Evolutionary conservation across 53 echinoderm and acorn worm species (phyloP).

Genomic region (Henricia sp.): DNA sequence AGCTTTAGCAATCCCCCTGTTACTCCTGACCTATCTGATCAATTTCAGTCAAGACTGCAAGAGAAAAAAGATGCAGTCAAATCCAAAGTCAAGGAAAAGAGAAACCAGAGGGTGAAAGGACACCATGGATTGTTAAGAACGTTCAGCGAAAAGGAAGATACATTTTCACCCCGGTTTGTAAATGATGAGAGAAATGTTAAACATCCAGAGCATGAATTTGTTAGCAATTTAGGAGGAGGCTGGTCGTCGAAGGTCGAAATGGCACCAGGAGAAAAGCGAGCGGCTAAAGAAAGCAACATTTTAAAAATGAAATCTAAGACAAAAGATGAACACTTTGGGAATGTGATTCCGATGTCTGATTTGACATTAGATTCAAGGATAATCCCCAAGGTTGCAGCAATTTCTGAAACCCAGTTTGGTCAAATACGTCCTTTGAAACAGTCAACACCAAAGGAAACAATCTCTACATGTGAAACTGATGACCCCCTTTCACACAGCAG

Average conservation of each 20-base stretch:
- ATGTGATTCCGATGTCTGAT: constrained; percentile 30
- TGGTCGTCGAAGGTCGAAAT: constrained; percentile 1
- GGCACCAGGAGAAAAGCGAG: constrained; percentile 9
- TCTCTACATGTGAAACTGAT: background rate
- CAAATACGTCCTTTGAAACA: background rate
- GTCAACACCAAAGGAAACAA: constrained; percentile 28
- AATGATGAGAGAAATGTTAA: constrained; percentile 8
- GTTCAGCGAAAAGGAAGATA: constrained; percentile 48
- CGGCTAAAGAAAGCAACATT: background rate
- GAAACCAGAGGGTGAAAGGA: constrained; percentile 14
- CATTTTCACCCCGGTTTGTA: constrained; percentile 19
- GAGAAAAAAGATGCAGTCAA: constrained; percentile 3
- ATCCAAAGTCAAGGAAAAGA: constrained; percentile 29
- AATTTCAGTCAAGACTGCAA: background rate
- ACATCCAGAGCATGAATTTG: constrained; percentile 6
- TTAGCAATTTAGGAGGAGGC: background rate
- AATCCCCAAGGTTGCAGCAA: constrained; percentile 5
- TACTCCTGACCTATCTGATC: background rate
- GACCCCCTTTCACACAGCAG: background rate
- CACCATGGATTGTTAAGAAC: constrained; percentile 18
- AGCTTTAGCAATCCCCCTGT: constrained; percentile 14
- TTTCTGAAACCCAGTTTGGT: constrained; percentile 50
- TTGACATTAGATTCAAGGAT: constrained; percentile 14
- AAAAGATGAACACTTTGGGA: background rate
- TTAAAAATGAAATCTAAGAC: background rate